A percentile compares a stretch with the other conserved stretches of the same genome.
These are phyloP conservation scores for Chelidonichthys spinosus DNA, from an alignment of 2,797 vertebrate genomes.

Conservation along the genomic window DNA sequence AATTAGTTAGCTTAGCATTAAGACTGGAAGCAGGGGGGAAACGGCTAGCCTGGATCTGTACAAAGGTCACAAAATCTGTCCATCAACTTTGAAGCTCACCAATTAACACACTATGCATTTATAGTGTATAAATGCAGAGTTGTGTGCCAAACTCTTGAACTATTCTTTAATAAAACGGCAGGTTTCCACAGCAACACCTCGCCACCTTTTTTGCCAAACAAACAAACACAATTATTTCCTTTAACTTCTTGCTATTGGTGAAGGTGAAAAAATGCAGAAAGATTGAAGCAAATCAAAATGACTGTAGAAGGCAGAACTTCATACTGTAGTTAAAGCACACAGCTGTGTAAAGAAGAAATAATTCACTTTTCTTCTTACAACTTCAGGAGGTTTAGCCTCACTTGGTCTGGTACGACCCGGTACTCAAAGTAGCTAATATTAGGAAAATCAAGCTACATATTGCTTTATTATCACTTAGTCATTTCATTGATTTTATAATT, in stretches of 20 bases:
- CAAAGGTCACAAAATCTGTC: background rate
- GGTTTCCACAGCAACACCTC: background rate
- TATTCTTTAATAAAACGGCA: background rate
- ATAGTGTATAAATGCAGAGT: background rate
- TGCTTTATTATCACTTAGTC: background rate
- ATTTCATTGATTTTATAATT: background rate
- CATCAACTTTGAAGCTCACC: background rate
- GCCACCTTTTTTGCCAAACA: no score
- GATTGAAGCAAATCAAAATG: background rate
- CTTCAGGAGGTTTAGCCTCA: background rate
- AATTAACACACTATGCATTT: background rate
- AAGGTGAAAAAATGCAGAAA: background rate
- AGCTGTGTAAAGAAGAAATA: background rate
- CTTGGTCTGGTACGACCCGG: background rate
- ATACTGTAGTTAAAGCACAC: background rate
- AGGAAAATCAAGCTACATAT: background rate
- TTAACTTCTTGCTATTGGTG: background rate
- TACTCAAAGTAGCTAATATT: background rate
- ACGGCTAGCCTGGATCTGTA: background rate
- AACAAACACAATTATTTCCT: background rate
- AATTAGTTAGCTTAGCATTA: background rate
- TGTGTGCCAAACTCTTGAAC: background rate
- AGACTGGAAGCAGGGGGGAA: background rate
- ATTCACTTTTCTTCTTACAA: background rate
- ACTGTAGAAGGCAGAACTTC: background rate